Evolutionary conservation across 2,888 invertebrate species (phyloP), one percentile per base, ranked within the genome.

Genomic region (Sisyra nigra): DNA sequence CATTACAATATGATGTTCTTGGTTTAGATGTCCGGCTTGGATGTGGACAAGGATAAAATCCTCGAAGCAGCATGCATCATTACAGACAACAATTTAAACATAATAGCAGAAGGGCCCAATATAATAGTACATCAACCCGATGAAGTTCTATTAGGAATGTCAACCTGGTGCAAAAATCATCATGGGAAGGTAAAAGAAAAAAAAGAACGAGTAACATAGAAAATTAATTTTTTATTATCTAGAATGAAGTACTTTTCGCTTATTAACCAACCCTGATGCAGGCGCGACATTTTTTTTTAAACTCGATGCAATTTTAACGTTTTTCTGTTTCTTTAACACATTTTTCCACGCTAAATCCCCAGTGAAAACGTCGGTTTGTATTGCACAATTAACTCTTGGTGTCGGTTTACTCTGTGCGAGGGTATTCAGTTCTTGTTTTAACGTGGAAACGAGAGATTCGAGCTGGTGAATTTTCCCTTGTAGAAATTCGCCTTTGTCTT

Each of bases 51-150:
- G 41, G 81, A 89, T 55, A 72, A 78, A 48, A 85, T 97, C 42
- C 60, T 97, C 54, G 96, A 97, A 69, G 74, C 93, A 44, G 86
- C 91, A 0, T 87, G 89, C 57, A 57, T 96, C 24, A 71, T 97
- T 43, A 96, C 96, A 0, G 88, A 94, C 57, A 66, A 69, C 9
- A 57, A 88, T 42, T 63, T 93, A 11, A 79, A 86, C 51, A 58
- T 86, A 7, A 61, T 88, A 31, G 84, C 82, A 3, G 75, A 74
- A 56, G 80, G 81, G 5, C 84, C 86, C 0, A 67, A 79, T 52
- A 58, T 91, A 36, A 67, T 89, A 2, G 78, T 97, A 49, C 71
- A 88, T 53, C 87, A 91, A 51, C 67, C 84, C 0, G 72, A 81
- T 47, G 60, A 69, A 19, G 62, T 85, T 24, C 66, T 96, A 45